Conservation (phyloP, 2,888 invertebrate species). For the Orchesellides sinensis region DNA sequence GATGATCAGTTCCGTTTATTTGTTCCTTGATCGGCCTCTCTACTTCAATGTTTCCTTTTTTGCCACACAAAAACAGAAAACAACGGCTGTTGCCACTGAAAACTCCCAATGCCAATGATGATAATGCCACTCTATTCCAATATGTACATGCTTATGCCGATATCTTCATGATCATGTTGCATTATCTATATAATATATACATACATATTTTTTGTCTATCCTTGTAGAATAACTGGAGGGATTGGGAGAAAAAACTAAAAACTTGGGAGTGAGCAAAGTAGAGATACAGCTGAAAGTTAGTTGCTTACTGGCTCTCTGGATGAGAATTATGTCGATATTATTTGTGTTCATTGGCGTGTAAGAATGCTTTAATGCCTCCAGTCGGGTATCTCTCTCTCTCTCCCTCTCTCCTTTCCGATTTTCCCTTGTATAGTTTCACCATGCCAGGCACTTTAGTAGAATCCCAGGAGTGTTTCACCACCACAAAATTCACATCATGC, state of each 20-base stretch:
- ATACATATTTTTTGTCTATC: constrained; percentile 33
- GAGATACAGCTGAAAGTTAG: constrained; percentile 51
- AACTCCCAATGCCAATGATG: neutral
- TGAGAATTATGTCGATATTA: constrained; percentile 75
- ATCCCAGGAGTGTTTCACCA: constrained; percentile 44
- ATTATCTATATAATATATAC: constrained; percentile 35
- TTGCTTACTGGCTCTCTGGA: constrained; percentile 67
- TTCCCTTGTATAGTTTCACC: constrained; percentile 46
- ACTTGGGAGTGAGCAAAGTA: constrained; percentile 18
- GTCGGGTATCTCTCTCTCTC: constrained; percentile 41
- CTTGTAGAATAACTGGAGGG: constrained; percentile 33
- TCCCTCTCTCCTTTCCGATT: constrained; percentile 40
- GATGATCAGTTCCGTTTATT: constrained; percentile 57
- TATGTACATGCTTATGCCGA: too few relatives aligned
- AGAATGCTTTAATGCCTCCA: constrained; percentile 75
- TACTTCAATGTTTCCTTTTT: constrained; percentile 31
- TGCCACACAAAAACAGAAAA: constrained; percentile 47
- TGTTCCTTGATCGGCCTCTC: constrained; percentile 49
- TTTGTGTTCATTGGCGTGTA: constrained; percentile 75
- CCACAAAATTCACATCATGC: constrained; percentile 62
- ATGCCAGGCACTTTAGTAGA: constrained; percentile 29
- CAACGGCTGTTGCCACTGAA: constrained; percentile 50
- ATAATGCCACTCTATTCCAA: too few relatives aligned
- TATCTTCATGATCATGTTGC: constrained; percentile 36
- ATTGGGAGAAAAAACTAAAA: constrained; percentile 27